Conservation (phyloP, 2,113 vertebrate species). For the Benitochromis conjunctus region DNA sequence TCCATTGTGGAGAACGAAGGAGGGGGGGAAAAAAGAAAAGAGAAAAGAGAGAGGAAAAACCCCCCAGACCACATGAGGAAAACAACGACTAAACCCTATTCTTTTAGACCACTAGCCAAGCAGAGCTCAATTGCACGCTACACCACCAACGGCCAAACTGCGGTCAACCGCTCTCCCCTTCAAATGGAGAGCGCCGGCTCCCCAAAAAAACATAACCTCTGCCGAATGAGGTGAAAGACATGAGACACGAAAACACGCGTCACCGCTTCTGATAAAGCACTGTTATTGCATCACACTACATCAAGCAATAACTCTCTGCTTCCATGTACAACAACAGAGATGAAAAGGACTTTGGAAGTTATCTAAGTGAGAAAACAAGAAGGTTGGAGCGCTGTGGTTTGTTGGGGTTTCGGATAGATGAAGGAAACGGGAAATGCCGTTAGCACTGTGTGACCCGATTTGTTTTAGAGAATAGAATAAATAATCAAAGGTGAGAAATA, state of each 20-base stretch:
- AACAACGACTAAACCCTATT: constrained; percentile 65
- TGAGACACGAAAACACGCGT: constrained; percentile 38
- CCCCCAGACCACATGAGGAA: constrained; percentile 64
- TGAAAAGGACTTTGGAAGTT: constrained; percentile 44
- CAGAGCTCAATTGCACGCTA: constrained; percentile 66
- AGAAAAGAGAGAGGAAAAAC: neutral
- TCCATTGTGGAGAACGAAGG: constrained; percentile 25
- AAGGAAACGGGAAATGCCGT: constrained; percentile 45
- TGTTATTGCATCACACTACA: constrained; percentile 35
- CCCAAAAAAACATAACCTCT: constrained; percentile 51
- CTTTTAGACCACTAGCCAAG: constrained; percentile 59
- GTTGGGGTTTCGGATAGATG: constrained; percentile 41
- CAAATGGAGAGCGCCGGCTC: constrained; percentile 42
- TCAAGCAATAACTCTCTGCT: constrained; percentile 26
- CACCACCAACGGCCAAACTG: constrained; percentile 63
- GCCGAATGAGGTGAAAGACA: constrained; percentile 54
- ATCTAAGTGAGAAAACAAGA: constrained; percentile 35
- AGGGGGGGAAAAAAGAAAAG: neutral
- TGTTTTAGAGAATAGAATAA: constrained; percentile 45
- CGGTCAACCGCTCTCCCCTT: constrained; percentile 64
- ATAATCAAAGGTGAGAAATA: constrained; percentile 43
- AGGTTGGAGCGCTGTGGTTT: neutral
- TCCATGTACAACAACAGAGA: constrained; percentile 48
- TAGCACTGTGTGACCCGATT: constrained; percentile 31
- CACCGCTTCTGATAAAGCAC: constrained; percentile 40